Evolutionary conservation across 2,797 vertebrate genomes (phyloP), one percentile per base, ranked within the genome.

Genomic region (Hapalemur alaotrensis): DNA sequence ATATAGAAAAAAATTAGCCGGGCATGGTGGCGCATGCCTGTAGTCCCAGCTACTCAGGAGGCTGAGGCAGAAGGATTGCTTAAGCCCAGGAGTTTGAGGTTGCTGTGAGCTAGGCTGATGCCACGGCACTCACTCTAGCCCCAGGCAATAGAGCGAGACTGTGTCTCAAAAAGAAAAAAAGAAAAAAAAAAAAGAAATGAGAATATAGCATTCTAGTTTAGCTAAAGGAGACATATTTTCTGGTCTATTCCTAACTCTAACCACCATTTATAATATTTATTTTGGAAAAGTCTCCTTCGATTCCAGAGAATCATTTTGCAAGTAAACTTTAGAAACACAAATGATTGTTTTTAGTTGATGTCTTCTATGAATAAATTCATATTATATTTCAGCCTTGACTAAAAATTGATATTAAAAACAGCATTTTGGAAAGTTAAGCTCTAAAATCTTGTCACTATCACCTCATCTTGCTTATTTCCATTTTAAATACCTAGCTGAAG

Each of bases 301-400:
- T 82, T 93, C 43, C n/a, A 75, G 52, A 92, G 57, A 87, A 80
- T 69, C 28, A 41, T 70, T 90, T 84, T 93, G 18, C 10, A 76
- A 84, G 35, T 76, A 80, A 96, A 91, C 48, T 88, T 90, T 38
- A 87, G 28, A 93, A 94, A 85, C 14, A 67, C 22, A 93, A 67
- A 5, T 81, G 38, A 72, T 43, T 52, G 35, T 63, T 78, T 86
- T 83, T 72, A 76, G 32, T 72, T 93, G 72, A 2, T 90, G 5
- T 84, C 35, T 73, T 95, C 59, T 90, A 14, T 87, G 69, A 52
- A 84, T 88, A 59, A 89, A 76, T 72, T 86, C 2, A 35, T 93
- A 0, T 86, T 91, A 15, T 67, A 75, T 38, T 84, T 94, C 80
- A 28, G 30, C 25, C 43, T 96, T 48, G 12, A 90, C 32, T 82